phyloP scores from a whole-genome alignment of 2,797 vertebrate species.

The Chelon labrosus region DNA sequence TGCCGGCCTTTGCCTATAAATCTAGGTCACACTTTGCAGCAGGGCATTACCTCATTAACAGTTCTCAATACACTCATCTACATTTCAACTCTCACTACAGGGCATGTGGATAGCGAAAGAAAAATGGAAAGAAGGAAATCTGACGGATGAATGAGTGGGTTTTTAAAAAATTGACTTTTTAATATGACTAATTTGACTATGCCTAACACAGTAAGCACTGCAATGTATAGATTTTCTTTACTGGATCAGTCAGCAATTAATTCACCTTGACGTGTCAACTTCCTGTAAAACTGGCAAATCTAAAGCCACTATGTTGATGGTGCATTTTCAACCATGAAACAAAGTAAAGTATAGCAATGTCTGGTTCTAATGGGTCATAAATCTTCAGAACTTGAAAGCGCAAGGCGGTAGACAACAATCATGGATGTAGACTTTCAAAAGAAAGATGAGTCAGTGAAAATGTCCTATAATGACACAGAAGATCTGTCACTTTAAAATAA shows the following conservation, averaged over 20 bases:
- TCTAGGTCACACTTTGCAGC: conserved; percentile 80
- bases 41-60: conserved; percentile 65
- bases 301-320: no score
- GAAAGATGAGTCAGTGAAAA: not conserved
- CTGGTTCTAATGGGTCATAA: no score
- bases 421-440: not conserved
- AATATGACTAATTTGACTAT: conserved; percentile 2
- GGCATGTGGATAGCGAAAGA: conserved; percentile 4
- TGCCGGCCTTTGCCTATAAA: conserved; percentile 60
- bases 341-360: not conserved
- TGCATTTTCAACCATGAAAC: not conserved
- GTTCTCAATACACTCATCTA: conserved; percentile 35
- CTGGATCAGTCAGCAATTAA: no score
- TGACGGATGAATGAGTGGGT: not conserved
- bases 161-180: not conserved
- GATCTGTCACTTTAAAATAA: no score
- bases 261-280: no score
- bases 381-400: not conserved
- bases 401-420: not conserved
- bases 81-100: conserved; percentile 23
- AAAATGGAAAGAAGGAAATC: conserved; percentile 12
- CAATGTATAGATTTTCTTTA: not conserved
- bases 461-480: no score
- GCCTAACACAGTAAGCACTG: not conserved
- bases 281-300: no score